Percentiles rank a stretch among this genome's conserved stretches.
Evolutionary conservation across 2,888 invertebrate genomes (phyloP).

Genomic region (Parasteatoda lunata): DNA sequence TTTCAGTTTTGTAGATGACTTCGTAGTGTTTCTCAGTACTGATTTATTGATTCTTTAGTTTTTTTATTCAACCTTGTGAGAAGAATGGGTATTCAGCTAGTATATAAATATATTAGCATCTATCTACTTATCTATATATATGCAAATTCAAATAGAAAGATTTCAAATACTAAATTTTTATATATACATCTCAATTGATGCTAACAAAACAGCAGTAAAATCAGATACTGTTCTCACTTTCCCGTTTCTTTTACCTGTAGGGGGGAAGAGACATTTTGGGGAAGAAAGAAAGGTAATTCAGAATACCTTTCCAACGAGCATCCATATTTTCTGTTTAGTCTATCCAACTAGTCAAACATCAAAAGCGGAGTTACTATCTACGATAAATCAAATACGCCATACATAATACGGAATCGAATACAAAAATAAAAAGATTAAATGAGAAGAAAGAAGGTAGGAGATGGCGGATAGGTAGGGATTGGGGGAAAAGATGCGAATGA

Average conservation of each 20-base stretch:
- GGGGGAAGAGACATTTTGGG: neutral
- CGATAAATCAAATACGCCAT: slow-evolving; percentile 20
- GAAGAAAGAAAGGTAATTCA: neutral
- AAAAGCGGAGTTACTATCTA: neutral
- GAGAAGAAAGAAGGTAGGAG: neutral
- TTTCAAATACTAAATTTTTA: too few relatives aligned
- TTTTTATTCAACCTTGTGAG: too few relatives aligned
- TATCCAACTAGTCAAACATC: slow-evolving; percentile 15
- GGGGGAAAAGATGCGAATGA: neutral
- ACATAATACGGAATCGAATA: neutral
- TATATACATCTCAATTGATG: too few relatives aligned
- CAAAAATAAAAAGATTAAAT: neutral
- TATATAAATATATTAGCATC: too few relatives aligned
- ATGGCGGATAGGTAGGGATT: neutral
- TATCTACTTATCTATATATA: too few relatives aligned
- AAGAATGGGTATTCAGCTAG: too few relatives aligned
- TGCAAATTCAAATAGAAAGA: too few relatives aligned
- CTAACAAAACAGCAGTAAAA: too few relatives aligned
- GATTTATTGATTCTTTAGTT: too few relatives aligned
- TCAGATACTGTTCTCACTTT: too few relatives aligned
- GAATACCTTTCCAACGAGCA: neutral
- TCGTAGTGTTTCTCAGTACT: too few relatives aligned
- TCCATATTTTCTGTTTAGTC: neutral
- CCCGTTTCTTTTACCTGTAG: neutral
- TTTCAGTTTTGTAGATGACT: too few relatives aligned